Evolutionary conservation across 2,797 vertebrate genomes (phyloP), one percentile per base, ranked within the genome.

Genomic region (Danio kyathit): DNA sequence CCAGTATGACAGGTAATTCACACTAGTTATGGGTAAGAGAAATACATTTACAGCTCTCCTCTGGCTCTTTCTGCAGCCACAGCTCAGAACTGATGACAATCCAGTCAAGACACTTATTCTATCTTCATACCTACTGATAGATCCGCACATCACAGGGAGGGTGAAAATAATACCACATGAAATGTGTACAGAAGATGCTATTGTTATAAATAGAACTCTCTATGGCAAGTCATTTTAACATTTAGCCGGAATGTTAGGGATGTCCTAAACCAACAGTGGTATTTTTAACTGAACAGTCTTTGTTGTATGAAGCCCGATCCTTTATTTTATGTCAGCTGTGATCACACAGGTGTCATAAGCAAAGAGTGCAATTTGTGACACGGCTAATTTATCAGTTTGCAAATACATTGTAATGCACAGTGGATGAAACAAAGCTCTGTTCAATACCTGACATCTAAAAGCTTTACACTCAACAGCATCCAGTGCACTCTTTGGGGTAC

Each of bases 11-110:
- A 74, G 29, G 83, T 75, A 81, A 76, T 80, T 80, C 72, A 61
- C 84, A 80, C 81, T 76, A 73, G 71, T 76, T 80, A 83, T 29
- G 67, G 67, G 44, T 48, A 76, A 29, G 73, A 64, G 59, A 80
- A 80, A 80, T 73, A 67, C 61, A 73, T 81, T 84, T 61, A 67
- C 80, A 77, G 46, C 65, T 81, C 59, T 77, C 67, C 54, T 65
- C 74, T 13, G 67, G 44, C 67, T 59, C 38, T 74, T 81, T 60
- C 56, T 13, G 60, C 66, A 71, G 29, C 61, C 44, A 46, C 38
- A 29, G 6, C 73, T 63, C 46, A 46, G 44, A 49, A 14, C 19
- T 49, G 41, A 74, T 77, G 82, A 76, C 73, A 56, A 54, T 59
- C 67, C 51, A 16, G 65, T 48, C 48, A 43, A 13, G 57, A 71